Evolutionary conservation across 2,113 vertebrate species (phyloP), one percentile per base, ranked within the genome.

Genomic region (Perccottus glenii): DNA sequence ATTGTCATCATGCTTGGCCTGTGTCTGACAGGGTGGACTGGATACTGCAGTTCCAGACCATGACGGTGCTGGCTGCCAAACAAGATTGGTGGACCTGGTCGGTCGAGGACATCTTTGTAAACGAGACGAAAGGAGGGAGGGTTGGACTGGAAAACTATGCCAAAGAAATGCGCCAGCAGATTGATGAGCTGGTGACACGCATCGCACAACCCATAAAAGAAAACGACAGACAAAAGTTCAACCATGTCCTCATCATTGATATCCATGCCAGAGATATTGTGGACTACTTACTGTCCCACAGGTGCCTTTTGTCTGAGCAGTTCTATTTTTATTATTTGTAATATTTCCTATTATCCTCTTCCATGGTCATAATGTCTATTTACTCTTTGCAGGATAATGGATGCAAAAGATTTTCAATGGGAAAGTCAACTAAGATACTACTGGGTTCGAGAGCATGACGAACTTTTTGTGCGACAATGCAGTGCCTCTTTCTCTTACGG

Each of bases 31-130:
- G 97, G 67, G 93, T 98, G 43, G 95, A 98, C 45, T 99, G 98
- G 98, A 99, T 99, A 95, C 77, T 98, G 66, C 87, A 93, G 47
- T 98, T 94, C 84, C 96, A 98, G 75, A 96, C 96, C 35, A 98
- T 99, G 97, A 93, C 96, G 85, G 96, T 98, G 70, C 90, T 99
- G 82, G 96, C 96, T n/a, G 93, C 92, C 44, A 96, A 91, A 78
- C 96, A 99, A 86, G 94, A 98, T 69, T 99, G 97, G 97, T 99
- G 98, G 98, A 99, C 98, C 4, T 99, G 95, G 96, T 93, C 98
- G 71, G 96, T 99, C 9, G 97, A 99, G 52, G 94, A 99, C 0
- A 91, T 97, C 45, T 98, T 99, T 82, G 68, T 44, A 8, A 93
- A 91, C 52, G 84, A 96, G 58, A 90, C 93, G 72, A 78, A 82